Percentiles rank a stretch among this genome's conserved stretches.
phyloP scores from a whole-genome alignment of 1,140 invertebrate species.

The Melipona quadrifasciata region DNA sequence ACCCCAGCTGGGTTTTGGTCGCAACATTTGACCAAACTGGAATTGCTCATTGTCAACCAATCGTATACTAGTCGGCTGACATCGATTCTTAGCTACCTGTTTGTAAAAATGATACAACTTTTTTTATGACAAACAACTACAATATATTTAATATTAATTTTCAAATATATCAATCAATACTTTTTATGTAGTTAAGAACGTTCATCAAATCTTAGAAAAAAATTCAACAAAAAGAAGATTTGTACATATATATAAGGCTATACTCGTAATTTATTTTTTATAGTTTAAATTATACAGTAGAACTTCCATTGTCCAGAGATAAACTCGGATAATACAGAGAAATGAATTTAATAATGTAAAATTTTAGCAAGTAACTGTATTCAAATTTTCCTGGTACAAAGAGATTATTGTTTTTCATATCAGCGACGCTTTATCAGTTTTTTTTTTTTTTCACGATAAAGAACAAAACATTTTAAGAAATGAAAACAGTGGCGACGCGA shows the following conservation, averaged over 20 bases:
- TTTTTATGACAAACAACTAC: neutral
- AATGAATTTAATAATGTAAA: no score
- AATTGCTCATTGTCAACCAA: conserved; percentile 99
- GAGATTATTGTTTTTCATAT: no score
- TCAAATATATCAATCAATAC: neutral
- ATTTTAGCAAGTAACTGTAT: no score
- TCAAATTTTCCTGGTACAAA: no score
- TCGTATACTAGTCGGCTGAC: conserved; percentile 96
- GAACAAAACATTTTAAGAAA: no score
- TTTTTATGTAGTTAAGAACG: neutral
- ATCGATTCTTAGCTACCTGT: conserved; percentile 86
- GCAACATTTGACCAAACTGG: conserved; percentile 94
- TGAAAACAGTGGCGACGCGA: no score
- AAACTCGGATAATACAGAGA: no score
- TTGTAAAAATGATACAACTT: neutral
- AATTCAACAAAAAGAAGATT: neutral
- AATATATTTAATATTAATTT: neutral
- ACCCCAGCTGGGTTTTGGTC: conserved; percentile 88
- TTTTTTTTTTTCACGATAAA: no score
- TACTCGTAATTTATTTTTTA: neutral
- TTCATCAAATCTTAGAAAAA: neutral
- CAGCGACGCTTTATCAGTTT: no score
- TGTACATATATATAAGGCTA: no score
- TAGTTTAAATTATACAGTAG: neutral
- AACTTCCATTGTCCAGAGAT: no score